Evolutionary conservation across 2,113 vertebrate species (phyloP), one percentile per base, ranked within the genome.

Genomic region (Brachyistius frenatus): DNA sequence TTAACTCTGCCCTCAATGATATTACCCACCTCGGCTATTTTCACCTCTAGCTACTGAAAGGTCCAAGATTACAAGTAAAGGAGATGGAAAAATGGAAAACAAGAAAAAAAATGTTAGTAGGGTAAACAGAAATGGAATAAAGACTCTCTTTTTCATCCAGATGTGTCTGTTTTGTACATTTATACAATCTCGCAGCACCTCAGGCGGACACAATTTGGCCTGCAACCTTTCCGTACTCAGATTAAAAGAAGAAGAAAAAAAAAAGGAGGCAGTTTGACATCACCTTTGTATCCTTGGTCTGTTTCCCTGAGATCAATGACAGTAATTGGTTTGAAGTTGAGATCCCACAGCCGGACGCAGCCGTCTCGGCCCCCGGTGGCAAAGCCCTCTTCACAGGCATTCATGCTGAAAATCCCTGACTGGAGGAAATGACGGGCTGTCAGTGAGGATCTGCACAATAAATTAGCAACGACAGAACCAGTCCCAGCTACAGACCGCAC

Each of bases 361-460:
- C 98, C 98, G 74, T 99, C 98, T 84, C 98, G 95, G 76, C 98
- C 98, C 81, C 98, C 98, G 44, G 98, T 99, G 88, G 98, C 98
- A 90, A 99, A 99, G 56, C 98, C 98, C 88, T 99, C 98, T 92
- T 99, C 98, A 69, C 97, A 99, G 30, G 96, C 97, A 91, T 99
- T 98, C 98, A 99, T 99, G 93, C 97, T 99, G 95, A 99, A 99
- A 95, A 99, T 99, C 92, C 98, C 98, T 93, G 98, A 98, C 98
- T 99, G 90, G 88, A 88, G 87, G 77, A 92, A 91, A 91, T 73
- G 85, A 91, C 87, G 89, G 86, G 55, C 76, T 83, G 88, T 93
- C 90, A 93, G 86, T 67, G 77, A 80, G 70, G 78, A 91, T 83
- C 76, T 82, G 49, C 33, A 31, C 85, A 55, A 80, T 73, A 91